phyloP scores from a whole-genome alignment of 2,888 invertebrate species.

The Trissolcus japonicus region DNA sequence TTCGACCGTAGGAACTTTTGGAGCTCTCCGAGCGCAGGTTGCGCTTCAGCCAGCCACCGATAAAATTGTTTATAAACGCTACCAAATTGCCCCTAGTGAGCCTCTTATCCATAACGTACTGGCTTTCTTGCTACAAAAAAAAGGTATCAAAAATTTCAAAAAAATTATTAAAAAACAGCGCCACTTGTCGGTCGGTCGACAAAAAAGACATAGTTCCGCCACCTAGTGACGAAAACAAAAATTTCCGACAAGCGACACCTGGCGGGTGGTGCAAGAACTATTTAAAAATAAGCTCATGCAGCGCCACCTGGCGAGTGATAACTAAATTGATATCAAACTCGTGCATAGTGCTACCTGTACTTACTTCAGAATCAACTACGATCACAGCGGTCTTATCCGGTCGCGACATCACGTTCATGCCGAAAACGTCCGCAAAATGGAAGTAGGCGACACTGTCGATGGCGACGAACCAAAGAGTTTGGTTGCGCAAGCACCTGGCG shows the following conservation, averaged over 20 bases:
- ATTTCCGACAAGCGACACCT: background rate
- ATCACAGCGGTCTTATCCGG: conserved; percentile 82
- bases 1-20: conserved; percentile 57
- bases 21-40: conserved; percentile 72
- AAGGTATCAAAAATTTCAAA: conserved; percentile 6
- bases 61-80: conserved; percentile 77
- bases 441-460: conserved; percentile 85
- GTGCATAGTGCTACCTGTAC: conserved; percentile 50
- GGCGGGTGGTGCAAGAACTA: too few relatives aligned
- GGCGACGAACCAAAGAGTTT: conserved; percentile 81
- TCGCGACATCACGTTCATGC: conserved; percentile 81
- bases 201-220: background rate
- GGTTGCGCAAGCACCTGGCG: conserved; percentile 77
- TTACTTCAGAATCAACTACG: conserved; percentile 84
- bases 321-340: background rate
- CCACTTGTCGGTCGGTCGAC: background rate
- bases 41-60: conserved; percentile 74
- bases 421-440: conserved; percentile 86
- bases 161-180: background rate
- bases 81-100: conserved; percentile 74
- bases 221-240: background rate
- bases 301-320: background rate
- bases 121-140: conserved; percentile 82
- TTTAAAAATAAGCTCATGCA: background rate
- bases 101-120: conserved; percentile 80